Base-by-base conservation (phyloP, 2,113 vertebrate genomes). In the Pseudonaja textilis region DNA sequence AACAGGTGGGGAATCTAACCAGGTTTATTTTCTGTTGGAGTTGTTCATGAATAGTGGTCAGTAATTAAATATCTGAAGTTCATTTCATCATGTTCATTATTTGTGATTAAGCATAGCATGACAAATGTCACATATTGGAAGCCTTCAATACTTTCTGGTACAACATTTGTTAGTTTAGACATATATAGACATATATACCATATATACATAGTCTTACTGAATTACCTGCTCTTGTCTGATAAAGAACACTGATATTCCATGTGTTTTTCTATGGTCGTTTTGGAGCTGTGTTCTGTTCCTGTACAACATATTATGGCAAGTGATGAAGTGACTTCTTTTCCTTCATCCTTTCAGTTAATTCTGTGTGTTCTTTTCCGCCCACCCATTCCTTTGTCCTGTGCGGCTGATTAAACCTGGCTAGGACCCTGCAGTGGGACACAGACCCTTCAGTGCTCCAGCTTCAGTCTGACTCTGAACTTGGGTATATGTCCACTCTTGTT, bases 351-450 rank as follows among this genome's bases (percentile, higher is more conserved):
- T 97, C 90, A 93, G 96, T 98, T 98, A 98, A 98, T 98, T 97
- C 96, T 97, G 94, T 98, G 97, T 98, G 97, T 98, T 98, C 96
- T 98, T 97, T 97, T 97, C 97, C 96, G 34, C 74, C 74, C 69
- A 39, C 69, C 94, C 95, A 94, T 93, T 97, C 97, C 95, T 97
- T 98, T 94, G 97, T 97, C 97, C 98, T 97, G 97, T 97, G 96
- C 98, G 96, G 97, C 97, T 98, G 98, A 96, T 97, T 81, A 81
- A 97, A 95, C 96, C 94, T 95, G 95, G 95, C 96, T 98, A 99
- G 99, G 98, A 99, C 98, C 96, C 97, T 99, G 98, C 99, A 99
- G 97, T 99, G 99, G 99, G 99, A 99, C 98, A 99, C 99, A 97
- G 99, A 99, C 98, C 99, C 99, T 95, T 99, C 99, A 97, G 99